A percentile compares a stretch with the other conserved stretches of the same genome.
Conservation (phyloP, 2,888 invertebrate genomes). For the Calameuta filiformis region DNA sequence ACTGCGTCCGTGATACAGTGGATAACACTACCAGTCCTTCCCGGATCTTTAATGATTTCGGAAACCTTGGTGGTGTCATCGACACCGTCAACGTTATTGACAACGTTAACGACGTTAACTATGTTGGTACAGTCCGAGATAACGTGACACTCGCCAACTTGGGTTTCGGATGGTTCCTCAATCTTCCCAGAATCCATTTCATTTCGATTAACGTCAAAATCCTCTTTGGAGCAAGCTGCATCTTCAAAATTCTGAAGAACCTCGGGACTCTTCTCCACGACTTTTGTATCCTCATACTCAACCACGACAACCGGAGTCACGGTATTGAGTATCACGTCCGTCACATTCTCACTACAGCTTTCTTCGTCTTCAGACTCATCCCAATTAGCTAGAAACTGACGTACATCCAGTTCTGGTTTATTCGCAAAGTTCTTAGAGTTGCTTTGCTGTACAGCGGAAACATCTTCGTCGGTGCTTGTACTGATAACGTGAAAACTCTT, state of each 20-base stretch:
- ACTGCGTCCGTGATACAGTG: constrained; percentile 49
- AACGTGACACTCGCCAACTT: background rate
- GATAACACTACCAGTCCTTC: constrained; percentile 30
- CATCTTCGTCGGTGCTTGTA: background rate
- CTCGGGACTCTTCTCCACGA: constrained; percentile 30
- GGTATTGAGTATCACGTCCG: constrained; percentile 38
- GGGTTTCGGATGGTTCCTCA: background rate
- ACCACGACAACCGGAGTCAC: constrained; percentile 45
- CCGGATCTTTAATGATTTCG: constrained; percentile 18
- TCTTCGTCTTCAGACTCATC: constrained; percentile 63
- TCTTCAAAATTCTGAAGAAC: constrained; percentile 13
- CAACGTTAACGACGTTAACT: background rate
- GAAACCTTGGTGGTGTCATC: constrained; percentile 3
- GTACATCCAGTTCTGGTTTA: constrained; percentile 61
- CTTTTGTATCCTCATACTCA: constrained; percentile 44
- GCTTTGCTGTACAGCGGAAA: constrained; percentile 10
- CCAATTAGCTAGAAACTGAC: constrained; percentile 64
- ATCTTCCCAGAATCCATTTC: constrained; percentile 10
- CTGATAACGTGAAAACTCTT: background rate
- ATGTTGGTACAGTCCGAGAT: background rate
- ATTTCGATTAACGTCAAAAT: constrained; percentile 13
- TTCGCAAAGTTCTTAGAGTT: constrained; percentile 50
- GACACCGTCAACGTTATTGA: constrained; percentile 11
- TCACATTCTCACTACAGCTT: constrained; percentile 37
- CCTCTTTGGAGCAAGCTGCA: constrained; percentile 6